These are phyloP conservation scores for Sparus aurata DNA, from an alignment of 2,797 vertebrate species.

Conservation along the genomic window DNA sequence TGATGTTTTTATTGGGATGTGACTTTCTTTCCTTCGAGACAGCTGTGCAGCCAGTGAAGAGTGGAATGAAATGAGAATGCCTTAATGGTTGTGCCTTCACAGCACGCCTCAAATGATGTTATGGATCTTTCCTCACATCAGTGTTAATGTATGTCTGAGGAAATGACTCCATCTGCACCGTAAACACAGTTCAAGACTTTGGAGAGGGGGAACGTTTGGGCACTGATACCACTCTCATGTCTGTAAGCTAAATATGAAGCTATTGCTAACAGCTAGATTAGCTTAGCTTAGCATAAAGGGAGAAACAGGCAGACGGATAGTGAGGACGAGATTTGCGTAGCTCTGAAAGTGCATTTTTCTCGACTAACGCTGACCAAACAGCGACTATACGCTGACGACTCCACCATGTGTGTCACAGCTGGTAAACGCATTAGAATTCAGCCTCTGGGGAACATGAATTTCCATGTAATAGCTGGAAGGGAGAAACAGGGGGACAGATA, in stretches of 20 bases:
- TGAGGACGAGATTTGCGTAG: too few relatives aligned
- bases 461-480: too few relatives aligned
- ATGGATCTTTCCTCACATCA: background rate
- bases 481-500: too few relatives aligned
- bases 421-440: too few relatives aligned
- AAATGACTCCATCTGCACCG: background rate
- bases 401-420: too few relatives aligned
- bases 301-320: background rate
- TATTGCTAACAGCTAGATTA: too few relatives aligned
- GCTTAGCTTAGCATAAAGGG: background rate
- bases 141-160: background rate
- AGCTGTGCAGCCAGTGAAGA: constrained; percentile 25
- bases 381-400: too few relatives aligned
- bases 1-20: constrained; percentile 8
- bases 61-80: constrained; percentile 27
- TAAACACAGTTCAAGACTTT: background rate
- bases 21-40: background rate
- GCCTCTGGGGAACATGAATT: too few relatives aligned
- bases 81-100: background rate
- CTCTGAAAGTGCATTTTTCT: too few relatives aligned
- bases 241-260: background rate
- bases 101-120: background rate
- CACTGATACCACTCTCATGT: background rate
- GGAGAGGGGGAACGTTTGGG: background rate
- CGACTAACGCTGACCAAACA: too few relatives aligned